Evolutionary conservation across 2,797 vertebrate species (phyloP).

Genomic region (Galaxias olidus): DNA sequence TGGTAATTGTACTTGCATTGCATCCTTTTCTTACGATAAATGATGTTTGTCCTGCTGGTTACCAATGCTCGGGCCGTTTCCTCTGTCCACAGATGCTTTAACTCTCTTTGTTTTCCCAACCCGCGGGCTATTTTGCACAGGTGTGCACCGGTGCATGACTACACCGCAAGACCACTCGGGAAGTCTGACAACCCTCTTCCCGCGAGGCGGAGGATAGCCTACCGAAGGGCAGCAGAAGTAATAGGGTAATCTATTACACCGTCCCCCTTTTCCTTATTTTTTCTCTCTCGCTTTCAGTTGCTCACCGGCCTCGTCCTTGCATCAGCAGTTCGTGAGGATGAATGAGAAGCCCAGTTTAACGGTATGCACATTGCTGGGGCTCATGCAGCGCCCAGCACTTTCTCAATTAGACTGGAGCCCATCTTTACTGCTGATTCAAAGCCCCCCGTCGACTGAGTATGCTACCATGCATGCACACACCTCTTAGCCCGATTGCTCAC

Average conservation of each 20-base stretch:
- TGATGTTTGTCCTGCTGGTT: constrained; percentile 24
- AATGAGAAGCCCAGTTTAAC: constrained; percentile 75
- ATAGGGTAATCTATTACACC: constrained; percentile 81
- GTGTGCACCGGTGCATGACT: constrained; percentile 61
- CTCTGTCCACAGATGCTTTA: constrained; percentile 32
- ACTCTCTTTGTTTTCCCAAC: constrained; percentile 48
- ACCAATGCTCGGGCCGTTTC: constrained; percentile 35
- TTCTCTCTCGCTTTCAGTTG: constrained; percentile 9
- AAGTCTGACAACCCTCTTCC: constrained; percentile 58
- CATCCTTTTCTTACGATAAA: constrained; percentile 12
- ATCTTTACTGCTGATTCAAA: constrained; percentile 57
- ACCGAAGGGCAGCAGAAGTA: constrained; percentile 73
- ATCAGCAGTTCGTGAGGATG: constrained; percentile 77
- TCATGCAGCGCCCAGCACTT: constrained; percentile 75
- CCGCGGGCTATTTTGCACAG: constrained; percentile 49
- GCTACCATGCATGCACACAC: neutral
- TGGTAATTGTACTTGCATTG: no score
- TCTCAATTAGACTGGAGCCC: constrained; percentile 67
- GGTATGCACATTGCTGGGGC: constrained; percentile 64
- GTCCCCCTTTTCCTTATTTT: constrained; percentile 55
- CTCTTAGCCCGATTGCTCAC: constrained; percentile 12
- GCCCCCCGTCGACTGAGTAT: constrained; percentile 19
- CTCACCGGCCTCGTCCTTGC: constrained; percentile 66
- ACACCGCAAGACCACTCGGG: constrained; percentile 44
- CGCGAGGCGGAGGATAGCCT: constrained; percentile 51